Evolutionary conservation across 2,888 invertebrate species (phyloP).

Genomic region (Nemoura dubitans): DNA sequence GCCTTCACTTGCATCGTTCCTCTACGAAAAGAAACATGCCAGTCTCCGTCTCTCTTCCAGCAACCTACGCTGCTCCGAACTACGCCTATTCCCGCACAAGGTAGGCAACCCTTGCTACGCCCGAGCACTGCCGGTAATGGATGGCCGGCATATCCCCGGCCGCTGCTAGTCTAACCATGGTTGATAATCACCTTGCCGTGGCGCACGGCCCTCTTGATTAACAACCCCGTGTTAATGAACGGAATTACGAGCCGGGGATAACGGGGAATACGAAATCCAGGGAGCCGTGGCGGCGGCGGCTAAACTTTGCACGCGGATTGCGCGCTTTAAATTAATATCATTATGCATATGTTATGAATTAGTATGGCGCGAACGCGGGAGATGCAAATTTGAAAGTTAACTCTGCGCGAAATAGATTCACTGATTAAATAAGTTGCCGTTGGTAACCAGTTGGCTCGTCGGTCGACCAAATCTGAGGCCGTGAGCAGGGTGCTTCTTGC

Average conservation of each 20-base stretch:
- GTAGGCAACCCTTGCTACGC: not conserved
- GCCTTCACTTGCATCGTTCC: too few relatives aligned
- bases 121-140: not conserved
- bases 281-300: not conserved
- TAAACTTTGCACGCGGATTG: too few relatives aligned
- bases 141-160: not conserved
- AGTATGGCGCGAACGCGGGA: not conserved
- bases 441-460: not conserved
- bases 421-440: not conserved
- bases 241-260: not conserved
- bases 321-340: not conserved
- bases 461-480: not conserved
- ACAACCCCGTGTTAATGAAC: constrained; percentile 7
- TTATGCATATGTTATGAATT: constrained; percentile 1
- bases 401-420: not conserved
- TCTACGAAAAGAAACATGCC: too few relatives aligned
- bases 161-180: too few relatives aligned
- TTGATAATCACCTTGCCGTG: not conserved
- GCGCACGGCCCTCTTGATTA: not conserved
- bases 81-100: not conserved
- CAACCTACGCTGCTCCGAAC: too few relatives aligned
- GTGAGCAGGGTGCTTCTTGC: too few relatives aligned
- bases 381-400: not conserved
- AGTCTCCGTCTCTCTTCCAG: too few relatives aligned
- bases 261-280: not conserved